These are phyloP conservation scores for Coracias cyanogaster DNA, from an alignment of 2,797 vertebrate genomes.

Conservation along the genomic window DNA sequence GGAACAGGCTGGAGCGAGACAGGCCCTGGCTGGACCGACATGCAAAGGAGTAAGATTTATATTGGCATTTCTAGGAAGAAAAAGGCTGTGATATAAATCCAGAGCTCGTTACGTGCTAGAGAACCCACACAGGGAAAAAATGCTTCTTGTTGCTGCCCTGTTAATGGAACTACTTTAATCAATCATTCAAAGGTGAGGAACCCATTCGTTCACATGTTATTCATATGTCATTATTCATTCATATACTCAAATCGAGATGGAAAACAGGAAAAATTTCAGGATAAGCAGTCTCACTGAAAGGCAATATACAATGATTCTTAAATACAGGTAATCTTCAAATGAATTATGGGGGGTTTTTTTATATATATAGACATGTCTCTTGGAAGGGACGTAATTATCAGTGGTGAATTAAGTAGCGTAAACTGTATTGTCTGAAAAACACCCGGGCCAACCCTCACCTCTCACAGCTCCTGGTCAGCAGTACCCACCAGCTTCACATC, in stretches of 20 bases:
- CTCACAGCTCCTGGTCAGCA: neutral
- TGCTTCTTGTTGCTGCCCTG: neutral
- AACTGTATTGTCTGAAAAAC: neutral
- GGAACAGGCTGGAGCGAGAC: neutral
- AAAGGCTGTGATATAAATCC: neutral
- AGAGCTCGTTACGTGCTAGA: accelerated
- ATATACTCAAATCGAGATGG: neutral
- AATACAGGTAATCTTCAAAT: neutral
- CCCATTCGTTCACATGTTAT: neutral
- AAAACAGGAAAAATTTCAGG: neutral
- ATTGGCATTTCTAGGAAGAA: neutral
- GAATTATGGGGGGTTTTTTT: neutral
- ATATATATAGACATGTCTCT: accelerated
- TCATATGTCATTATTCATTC: neutral
- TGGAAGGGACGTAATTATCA: accelerated
- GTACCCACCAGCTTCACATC: neutral
- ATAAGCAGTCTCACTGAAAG: neutral
- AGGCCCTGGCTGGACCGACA: neutral
- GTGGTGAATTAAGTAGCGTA: neutral
- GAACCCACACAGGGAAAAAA: neutral
- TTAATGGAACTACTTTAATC: neutral
- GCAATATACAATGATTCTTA: too few relatives aligned
- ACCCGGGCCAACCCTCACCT: neutral
- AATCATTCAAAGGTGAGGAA: neutral
- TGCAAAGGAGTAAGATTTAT: neutral